phyloP scores from a whole-genome alignment of 1,140 invertebrate genomes.

The Muscidifurax raptorellus region DNA sequence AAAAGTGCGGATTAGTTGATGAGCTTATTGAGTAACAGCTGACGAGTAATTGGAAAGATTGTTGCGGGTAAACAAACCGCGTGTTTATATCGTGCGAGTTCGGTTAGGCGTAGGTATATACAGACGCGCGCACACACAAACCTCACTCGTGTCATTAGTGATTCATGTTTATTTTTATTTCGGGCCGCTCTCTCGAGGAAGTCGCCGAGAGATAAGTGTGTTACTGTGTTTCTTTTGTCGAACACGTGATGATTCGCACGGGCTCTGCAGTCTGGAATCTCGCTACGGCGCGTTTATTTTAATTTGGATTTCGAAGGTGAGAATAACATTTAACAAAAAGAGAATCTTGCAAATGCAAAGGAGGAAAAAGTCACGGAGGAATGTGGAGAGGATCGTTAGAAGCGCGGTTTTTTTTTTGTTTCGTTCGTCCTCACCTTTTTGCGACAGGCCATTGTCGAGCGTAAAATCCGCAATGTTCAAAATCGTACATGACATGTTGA shows the following conservation, averaged over 20 bases:
- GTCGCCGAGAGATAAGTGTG: not conserved
- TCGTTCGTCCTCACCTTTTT: not conserved
- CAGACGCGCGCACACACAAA: not conserved
- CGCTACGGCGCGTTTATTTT: not conserved
- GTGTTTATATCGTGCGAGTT: not conserved
- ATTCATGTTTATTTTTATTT: not conserved
- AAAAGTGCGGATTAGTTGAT: too few species aligned
- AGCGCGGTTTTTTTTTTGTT: not conserved
- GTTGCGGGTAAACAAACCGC: not conserved
- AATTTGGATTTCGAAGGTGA: not conserved
- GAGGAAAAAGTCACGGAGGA: not conserved
- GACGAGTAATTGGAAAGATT: not conserved
- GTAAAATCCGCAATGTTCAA: not conserved
- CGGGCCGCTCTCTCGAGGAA: not conserved
- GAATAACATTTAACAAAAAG: not conserved
- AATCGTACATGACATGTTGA: too few species aligned
- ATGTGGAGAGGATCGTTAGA: not conserved
- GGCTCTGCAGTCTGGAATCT: not conserved
- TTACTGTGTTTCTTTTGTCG: not conserved
- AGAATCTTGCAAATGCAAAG: not conserved
- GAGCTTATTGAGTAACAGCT: too few species aligned
- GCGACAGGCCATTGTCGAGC: not conserved
- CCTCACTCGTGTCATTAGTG: not conserved
- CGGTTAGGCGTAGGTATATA: not conserved
- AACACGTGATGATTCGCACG: not conserved